These are phyloP conservation scores for Umimayanthus kanabou DNA, from an alignment of 92 coral and sea anemone species.

Conservation along the genomic window DNA sequence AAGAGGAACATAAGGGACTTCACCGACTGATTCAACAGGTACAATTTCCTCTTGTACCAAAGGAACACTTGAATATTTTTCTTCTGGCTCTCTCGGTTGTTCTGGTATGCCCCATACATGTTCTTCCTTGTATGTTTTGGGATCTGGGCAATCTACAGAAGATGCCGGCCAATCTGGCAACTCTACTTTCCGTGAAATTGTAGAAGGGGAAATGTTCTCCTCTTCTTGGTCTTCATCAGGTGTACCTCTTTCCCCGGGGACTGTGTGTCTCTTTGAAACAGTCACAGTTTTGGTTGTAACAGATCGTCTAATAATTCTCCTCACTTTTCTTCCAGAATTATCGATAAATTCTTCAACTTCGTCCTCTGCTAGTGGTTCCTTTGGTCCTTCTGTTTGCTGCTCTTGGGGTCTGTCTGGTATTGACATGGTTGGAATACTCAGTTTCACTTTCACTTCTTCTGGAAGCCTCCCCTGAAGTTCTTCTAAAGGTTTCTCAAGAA, in stretches of 20 bases:
- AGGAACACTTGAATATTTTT: not conserved
- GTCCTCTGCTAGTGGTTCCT: not conserved
- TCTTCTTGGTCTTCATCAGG: not conserved
- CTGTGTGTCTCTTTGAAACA: not conserved
- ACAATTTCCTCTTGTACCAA: constrained; percentile 24
- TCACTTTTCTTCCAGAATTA: not conserved
- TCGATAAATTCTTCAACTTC: constrained; percentile 41
- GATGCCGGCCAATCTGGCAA: not conserved
- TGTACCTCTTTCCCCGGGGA: not conserved
- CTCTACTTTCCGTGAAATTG: not conserved
- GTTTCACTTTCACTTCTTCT: not conserved
- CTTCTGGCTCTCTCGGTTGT: constrained; percentile 45
- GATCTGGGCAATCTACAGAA: not conserved
- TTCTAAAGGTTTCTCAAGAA: constrained; percentile 12
- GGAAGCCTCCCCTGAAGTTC: constrained; percentile 34
- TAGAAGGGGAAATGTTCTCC: not conserved
- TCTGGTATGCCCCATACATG: constrained; percentile 34
- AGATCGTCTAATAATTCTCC: not conserved
- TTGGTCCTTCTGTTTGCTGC: no score
- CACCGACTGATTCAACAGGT: constrained; percentile 26
- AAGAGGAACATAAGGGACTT: constrained; percentile 6
- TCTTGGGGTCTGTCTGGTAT: not conserved
- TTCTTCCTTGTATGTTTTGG: constrained; percentile 11
- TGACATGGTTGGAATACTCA: not conserved
- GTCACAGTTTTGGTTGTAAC: not conserved